phyloP scores from a whole-genome alignment of 2,113 vertebrate genomes.

The Azemiops feae region DNA sequence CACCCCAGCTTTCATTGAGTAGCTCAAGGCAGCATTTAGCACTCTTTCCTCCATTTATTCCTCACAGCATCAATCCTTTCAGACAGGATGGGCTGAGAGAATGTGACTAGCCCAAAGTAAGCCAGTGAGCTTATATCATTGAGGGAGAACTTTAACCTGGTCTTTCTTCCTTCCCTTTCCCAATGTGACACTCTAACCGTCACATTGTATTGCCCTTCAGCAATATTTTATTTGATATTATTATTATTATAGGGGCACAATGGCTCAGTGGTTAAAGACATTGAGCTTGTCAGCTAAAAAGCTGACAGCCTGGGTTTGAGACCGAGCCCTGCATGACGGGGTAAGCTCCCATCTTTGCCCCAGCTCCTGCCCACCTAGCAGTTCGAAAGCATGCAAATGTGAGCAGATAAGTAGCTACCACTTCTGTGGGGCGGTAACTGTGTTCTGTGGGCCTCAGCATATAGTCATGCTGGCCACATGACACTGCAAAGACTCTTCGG shows the following conservation, averaged over 20 bases:
- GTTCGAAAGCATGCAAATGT: background rate
- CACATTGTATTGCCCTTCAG: background rate
- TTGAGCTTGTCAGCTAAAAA: background rate
- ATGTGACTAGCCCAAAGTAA: background rate
- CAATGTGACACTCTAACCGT: background rate
- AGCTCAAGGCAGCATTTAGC: background rate
- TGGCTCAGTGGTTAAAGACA: background rate
- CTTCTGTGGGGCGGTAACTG: background rate
- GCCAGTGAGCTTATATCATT: background rate
- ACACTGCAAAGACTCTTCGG: background rate
- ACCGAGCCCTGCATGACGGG: background rate
- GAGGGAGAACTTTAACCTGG: background rate
- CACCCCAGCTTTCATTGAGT: background rate
- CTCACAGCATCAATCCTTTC: background rate
- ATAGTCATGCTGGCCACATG: background rate
- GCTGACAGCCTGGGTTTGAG: background rate
- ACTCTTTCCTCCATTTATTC: background rate
- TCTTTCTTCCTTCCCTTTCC: background rate
- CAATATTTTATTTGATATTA: background rate
- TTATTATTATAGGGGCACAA: background rate
- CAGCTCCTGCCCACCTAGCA: background rate
- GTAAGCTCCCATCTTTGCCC: background rate
- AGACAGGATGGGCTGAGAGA: background rate
- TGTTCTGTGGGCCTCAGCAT: background rate
- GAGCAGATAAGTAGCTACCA: background rate